Base-by-base conservation (phyloP, 2,113 vertebrate genomes). In the Hippocampus comes region DNA sequence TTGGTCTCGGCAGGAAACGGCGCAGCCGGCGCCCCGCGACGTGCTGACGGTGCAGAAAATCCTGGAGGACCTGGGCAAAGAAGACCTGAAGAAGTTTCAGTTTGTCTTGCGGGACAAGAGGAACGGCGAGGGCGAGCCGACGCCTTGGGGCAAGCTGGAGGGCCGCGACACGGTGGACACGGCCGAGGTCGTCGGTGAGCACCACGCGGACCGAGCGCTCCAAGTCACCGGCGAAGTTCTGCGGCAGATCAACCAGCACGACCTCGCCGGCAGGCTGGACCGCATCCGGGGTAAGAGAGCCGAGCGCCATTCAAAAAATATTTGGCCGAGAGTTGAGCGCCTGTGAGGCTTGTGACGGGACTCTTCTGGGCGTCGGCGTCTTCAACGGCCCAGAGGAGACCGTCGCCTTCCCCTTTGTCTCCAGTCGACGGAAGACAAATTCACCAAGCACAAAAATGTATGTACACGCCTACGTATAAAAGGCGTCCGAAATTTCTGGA, bases 221-320 rank as follows among this genome's bases (percentile, higher is more conserved):
- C 1, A 9, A 27, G 65, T 82, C 17, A 2, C 81, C 6, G 15
- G 8, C 30, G 14, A 78, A 3, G 25, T 46, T 49, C 81, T 88
- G 0, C 21, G 1, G 2, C 0, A 66, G 1, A 82, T 85, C 2
- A 0, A 17, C 57, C 78, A 75, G 27, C 0, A 1, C 21, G 0
- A 1, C 0, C 79, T 82, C 4, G 76, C 42, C 20, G 0, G 0
- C 59, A 6, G 61, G 0, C 42, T 88, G 61, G 69, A 76, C 56
- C 14, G 48, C 1, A 46, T 1, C 0, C 68, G 3, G 9, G 78
- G 84, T 88, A 79, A 84, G 78, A 64, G 1, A 41, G 76, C 27
- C 9, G 67, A 27, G 46, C 46, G 11, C 42, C 1, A 1, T 43
- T 43, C 2, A 1, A 43, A 43, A 43, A 1, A 38, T 6, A 38